Evolutionary conservation across 2,113 vertebrate genomes (phyloP), one percentile per base, ranked within the genome.

Genomic region (Zapus hudsonius): DNA sequence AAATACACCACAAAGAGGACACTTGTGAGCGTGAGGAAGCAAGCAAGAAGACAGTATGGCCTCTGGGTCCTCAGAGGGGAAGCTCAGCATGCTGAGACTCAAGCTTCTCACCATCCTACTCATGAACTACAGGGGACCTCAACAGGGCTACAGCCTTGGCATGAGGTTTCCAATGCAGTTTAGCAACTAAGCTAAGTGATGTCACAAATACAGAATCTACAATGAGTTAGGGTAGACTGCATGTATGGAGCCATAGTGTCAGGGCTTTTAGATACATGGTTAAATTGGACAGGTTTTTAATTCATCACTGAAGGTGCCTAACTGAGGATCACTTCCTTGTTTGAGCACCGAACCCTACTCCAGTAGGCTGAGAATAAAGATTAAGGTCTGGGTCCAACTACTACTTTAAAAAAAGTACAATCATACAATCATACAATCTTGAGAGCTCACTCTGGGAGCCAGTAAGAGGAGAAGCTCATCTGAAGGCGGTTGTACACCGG

Each of bases 81-180:
- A 29, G 0, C 0, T 19, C 0, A 2, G 6, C 36, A 17, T 42
- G 36, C 17, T 2, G 22, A 12, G n/a, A 36, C 16, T 80, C 40
- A 20, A 4, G 2, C 17, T 55, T 74, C 36, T 27, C 1, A 3
- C 12, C 15, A 12, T 11, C 63, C 10, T 64, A 19, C 4, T 0
- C 29, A 2, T 57, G 3, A 57, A 4, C 12, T 69, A 20, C n/a
- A 9, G 42, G 25, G 9, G 29, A 44, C 64, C 87, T 59, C 5
- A 52, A 40, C 6, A 69, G 36, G 25, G 15, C 10, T 15, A 5
- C 4, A 25, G 2, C 23, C 4, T 88, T 11, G 44, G 55, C 23
- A 27, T 17, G 19, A 13, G 5, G 2, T 42, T 31, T 33, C 20
- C 57, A 59, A 40, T 33, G 52, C 1, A 16, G 29, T 38, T 64